A percentile compares a stretch with the other conserved stretches of the same genome.
phyloP scores from a whole-genome alignment of 1,140 invertebrate genomes.

The Papilio xuthus region DNA sequence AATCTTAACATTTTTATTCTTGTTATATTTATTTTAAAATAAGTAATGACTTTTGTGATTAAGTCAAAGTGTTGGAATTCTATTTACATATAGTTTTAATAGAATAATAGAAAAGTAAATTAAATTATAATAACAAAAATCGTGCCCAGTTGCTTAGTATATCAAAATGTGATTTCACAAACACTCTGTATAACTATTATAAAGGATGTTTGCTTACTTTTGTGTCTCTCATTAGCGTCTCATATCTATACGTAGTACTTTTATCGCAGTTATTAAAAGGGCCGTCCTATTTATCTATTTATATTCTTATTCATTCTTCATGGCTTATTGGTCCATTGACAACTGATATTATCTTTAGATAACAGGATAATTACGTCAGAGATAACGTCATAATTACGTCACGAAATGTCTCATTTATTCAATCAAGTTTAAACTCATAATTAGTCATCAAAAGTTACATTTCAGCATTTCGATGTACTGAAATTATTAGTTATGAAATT shows the following conservation, averaged over 20 bases:
- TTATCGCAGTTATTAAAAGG: neutral
- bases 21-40: neutral
- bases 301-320: neutral
- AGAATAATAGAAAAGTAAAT: neutral
- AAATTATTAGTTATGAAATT: no score
- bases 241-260: neutral
- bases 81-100: neutral
- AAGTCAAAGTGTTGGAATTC: neutral
- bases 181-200: neutral
- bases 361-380: conserved; percentile 2
- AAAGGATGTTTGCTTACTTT: neutral
- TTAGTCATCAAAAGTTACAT: neutral
- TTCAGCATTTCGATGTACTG: no score
- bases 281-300: neutral
- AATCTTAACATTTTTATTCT: neutral
- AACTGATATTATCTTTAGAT: neutral
- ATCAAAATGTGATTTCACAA: neutral
- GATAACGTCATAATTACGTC: conserved; percentile 1
- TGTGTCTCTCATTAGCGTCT: neutral
- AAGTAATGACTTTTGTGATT: neutral
- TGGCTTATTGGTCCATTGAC: neutral
- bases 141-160: neutral
- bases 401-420: neutral
- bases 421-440: neutral
- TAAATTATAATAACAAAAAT: neutral